Base-by-base conservation (phyloP, 2,797 vertebrate species). In the Protosalanx chinensis region DNA sequence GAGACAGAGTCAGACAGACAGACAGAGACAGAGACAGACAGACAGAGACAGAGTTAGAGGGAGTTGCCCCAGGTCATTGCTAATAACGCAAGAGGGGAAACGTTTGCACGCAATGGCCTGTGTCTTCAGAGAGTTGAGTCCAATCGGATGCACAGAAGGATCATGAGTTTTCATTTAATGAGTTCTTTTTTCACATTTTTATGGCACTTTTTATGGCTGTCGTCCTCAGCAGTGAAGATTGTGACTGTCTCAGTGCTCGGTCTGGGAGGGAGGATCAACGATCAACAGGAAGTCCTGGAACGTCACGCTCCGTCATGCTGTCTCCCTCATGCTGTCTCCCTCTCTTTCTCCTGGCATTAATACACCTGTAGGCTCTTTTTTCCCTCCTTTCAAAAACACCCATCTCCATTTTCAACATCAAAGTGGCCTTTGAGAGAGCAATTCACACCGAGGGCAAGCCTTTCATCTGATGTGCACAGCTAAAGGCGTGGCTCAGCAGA, bases 401-500 rank as follows among this genome's bases (percentile, higher is more conserved):
- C 88, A 71, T 85, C 89, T 92, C 88, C 86, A 81, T 88, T 92
- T 91, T 82, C 85, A 83, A 92, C 90, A 89, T 93, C 91, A 93
- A 93, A 92, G 91, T 82, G 81, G 75, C 77, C 84, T 89, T 90
- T 90, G 84, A 89, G 85, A 79, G 86, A 87, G 87, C 88, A 87
- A 90, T 89, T 88, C 77, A 73, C 82, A 86, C 78, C 27, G n/a
- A 85, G 79, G 56, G 72, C 61, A 75, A 87, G 81, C 83, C 88
- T 91, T 89, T 90, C 88, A 91, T 91, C 87, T 91, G 87, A 91
- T 90, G 90, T 93, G 87, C 89, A 85, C 85, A 81, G 85, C 83
- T 56, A 81, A 85, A 85, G 91, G 91, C 82, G 91, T 88, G 88
- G 88, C 79, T 71, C 29, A 20, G 27, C 72, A 78, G 74, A 67